Evolutionary conservation across 1,140 invertebrate genomes (phyloP).

Genomic region (Drosophila bocki): DNA sequence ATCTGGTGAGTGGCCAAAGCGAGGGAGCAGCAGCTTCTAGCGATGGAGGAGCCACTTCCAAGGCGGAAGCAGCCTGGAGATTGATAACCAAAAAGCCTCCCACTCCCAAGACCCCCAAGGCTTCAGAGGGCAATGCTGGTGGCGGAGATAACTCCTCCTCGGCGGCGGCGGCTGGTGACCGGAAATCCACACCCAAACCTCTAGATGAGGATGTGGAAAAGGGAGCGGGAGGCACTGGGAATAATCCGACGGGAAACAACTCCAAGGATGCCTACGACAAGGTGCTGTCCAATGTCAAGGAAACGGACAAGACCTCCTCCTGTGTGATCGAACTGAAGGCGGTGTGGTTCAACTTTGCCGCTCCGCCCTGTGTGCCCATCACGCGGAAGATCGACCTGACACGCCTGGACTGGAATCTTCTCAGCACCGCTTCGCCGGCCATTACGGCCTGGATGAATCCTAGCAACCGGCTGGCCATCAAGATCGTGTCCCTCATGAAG

Average conservation of each 20-base stretch:
- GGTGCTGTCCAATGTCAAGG: slow-evolving; percentile 74
- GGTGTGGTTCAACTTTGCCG: slow-evolving; percentile 99
- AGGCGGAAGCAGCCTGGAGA: slow-evolving; percentile 79
- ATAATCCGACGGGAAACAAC: background rate
- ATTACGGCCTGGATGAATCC: slow-evolving; percentile 99
- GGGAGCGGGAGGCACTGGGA: slow-evolving; percentile 21
- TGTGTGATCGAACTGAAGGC: slow-evolving; percentile 94
- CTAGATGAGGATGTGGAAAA: slow-evolving; percentile 78
- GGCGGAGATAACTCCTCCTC: slow-evolving; percentile 38
- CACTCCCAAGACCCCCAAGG: slow-evolving; percentile 81
- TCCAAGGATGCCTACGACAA: slow-evolving; percentile 75
- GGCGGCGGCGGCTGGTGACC: slow-evolving; percentile 19
- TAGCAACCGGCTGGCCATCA: slow-evolving; percentile 93
- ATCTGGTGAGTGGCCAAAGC: slow-evolving; percentile 48
- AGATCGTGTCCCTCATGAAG: slow-evolving; percentile 91
- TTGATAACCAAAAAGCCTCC: slow-evolving; percentile 79
- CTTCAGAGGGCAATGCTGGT: slow-evolving; percentile 59
- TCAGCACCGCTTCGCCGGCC: slow-evolving; percentile 97
- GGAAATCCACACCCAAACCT: slow-evolving; percentile 66
- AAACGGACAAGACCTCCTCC: slow-evolving; percentile 88
- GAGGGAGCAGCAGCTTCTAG: slow-evolving; percentile 42
- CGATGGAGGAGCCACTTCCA: slow-evolving; percentile 72
- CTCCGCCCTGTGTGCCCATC: slow-evolving; percentile 96
- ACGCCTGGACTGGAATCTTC: slow-evolving; percentile 96
- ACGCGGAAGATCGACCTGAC: slow-evolving; percentile 98